Conservation (phyloP, 2,888 invertebrate species). For the Omphaloscelis lunosa region DNA sequence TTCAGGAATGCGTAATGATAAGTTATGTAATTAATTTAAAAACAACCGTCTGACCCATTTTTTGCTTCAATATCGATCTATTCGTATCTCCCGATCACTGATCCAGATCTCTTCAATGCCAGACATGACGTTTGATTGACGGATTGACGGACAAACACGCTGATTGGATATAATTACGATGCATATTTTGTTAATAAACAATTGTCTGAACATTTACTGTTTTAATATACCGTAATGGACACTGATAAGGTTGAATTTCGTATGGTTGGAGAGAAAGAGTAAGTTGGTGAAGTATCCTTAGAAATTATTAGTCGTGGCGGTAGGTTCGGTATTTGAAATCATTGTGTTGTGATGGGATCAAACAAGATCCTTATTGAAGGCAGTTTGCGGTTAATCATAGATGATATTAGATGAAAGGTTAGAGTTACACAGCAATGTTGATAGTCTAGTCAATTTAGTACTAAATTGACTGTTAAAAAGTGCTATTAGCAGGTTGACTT, state of each 20-base stretch:
- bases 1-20: constrained; percentile 14
- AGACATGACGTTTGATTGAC: constrained; percentile 80
- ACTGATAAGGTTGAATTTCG: constrained; percentile 46
- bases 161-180: constrained; percentile 89
- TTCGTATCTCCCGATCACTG: constrained; percentile 76
- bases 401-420: constrained; percentile 31
- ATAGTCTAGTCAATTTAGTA: constrained; percentile 2
- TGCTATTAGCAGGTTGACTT: constrained; percentile 1
- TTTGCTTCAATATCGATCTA: constrained; percentile 72
- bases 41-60: constrained; percentile 71
- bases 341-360: constrained; percentile 62
- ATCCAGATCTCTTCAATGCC: constrained; percentile 79
- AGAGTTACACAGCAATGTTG: constrained; percentile 7
- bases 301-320: constrained; percentile 60
- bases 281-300: constrained; percentile 49
- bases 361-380: constrained; percentile 57
- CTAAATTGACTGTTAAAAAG: constrained; percentile 21
- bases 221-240: background rate
- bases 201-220: constrained; percentile 64
- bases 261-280: background rate
- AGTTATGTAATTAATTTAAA: constrained; percentile 63
- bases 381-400: constrained; percentile 45
- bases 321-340: constrained; percentile 58
- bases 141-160: constrained; percentile 84
- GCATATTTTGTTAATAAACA: constrained; percentile 85